Percentiles rank a stretch among this genome's conserved stretches.
These are phyloP conservation scores for Tuta absoluta DNA, from an alignment of 2,888 invertebrate genomes.

Conservation along the genomic window DNA sequence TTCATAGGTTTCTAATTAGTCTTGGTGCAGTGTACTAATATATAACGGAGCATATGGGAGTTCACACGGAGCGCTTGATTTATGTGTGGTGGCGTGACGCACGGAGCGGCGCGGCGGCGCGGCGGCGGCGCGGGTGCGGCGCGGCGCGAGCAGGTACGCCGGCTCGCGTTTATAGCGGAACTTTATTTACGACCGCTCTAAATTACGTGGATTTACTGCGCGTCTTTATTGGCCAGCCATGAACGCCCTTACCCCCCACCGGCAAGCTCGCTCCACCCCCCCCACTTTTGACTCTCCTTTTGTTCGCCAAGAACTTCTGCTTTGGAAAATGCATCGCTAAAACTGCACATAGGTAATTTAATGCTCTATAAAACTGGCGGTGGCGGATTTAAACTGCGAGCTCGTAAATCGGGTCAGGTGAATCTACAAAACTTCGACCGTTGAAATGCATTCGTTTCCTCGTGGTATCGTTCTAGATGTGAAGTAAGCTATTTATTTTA, in stretches of 20 bases:
- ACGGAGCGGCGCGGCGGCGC: constrained; percentile 52
- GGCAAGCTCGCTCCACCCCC: constrained; percentile 43
- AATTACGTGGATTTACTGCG: constrained; percentile 81
- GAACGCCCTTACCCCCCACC: constrained; percentile 52
- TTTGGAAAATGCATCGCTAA: constrained; percentile 54
- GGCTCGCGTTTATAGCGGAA: constrained; percentile 75
- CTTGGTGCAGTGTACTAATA: not conserved
- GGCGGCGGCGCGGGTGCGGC: constrained; percentile 60
- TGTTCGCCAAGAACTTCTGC: constrained; percentile 53
- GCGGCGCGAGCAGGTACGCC: constrained; percentile 65
- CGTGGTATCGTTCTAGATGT: not conserved
- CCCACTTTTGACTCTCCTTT: constrained; percentile 53
- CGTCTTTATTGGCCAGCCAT: constrained; percentile 77
- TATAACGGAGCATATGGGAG: constrained; percentile 48
- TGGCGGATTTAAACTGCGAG: constrained; percentile 43
- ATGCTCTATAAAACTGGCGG: constrained; percentile 52
- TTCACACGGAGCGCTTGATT: constrained; percentile 62
- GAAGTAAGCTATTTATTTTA: not conserved
- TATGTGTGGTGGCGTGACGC: constrained; percentile 50
- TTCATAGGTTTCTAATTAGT: constrained; percentile 26
- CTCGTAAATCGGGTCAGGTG: constrained; percentile 36
- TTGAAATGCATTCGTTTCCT: not conserved
- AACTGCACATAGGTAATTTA: constrained; percentile 59
- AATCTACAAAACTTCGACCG: constrained; percentile 14
- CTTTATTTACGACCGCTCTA: constrained; percentile 79